Evolutionary conservation across 2,113 vertebrate genomes (phyloP).

Genomic region (Sceloporus undulatus): DNA sequence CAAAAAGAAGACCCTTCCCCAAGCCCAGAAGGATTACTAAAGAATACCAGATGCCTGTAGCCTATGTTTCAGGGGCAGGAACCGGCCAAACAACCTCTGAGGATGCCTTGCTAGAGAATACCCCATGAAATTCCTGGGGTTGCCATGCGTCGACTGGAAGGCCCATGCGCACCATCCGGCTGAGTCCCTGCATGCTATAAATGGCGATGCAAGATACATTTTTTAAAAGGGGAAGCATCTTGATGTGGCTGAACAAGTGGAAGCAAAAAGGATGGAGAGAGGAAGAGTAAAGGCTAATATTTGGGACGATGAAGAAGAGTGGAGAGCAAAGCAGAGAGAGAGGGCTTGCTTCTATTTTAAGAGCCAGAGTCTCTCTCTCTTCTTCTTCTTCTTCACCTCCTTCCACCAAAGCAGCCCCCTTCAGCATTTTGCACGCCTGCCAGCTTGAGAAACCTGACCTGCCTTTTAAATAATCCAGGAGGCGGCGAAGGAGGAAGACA

Average conservation of each 20-base stretch:
- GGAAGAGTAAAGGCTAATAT: neutral
- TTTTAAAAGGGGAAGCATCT: neutral
- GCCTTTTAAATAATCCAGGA: slow-evolving; percentile 74
- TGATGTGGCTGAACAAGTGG: neutral
- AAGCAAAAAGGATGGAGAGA: neutral
- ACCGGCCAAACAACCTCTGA: no score
- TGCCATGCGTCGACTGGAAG: no score
- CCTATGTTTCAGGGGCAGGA: no score
- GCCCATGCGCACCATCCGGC: neutral
- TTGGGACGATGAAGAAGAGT: no score
- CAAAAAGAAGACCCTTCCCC: no score
- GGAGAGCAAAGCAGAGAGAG: neutral
- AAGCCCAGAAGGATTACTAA: no score
- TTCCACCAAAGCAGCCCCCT: slow-evolving; percentile 10
- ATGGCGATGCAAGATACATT: neutral
- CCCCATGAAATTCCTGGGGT: no score
- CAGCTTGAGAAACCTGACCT: slow-evolving; percentile 65
- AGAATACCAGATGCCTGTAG: no score
- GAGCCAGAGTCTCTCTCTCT: neutral
- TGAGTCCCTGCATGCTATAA: neutral
- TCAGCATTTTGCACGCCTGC: slow-evolving; percentile 24
- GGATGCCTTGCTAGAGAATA: no score
- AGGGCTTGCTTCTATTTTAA: slow-evolving; percentile 51
- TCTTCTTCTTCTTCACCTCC: slow-evolving; percentile 24
- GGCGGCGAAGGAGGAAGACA: slow-evolving; percentile 28